Percentiles rank a stretch among this genome's conserved stretches.
phyloP scores from a whole-genome alignment of 2,888 invertebrate genomes.

The Himalopsyche kuldschensis region DNA sequence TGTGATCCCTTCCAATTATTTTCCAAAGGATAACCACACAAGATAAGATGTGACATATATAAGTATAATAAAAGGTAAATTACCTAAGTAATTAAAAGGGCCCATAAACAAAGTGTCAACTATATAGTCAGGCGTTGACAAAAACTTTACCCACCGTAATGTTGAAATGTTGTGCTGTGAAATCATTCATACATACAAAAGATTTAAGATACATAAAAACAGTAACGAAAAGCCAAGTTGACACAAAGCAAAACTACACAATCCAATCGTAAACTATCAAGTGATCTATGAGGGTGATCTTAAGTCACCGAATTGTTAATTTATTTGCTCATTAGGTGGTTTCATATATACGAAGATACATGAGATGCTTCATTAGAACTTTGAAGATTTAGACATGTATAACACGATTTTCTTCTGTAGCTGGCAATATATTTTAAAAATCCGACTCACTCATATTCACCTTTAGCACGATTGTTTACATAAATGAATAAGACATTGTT shows the following conservation, averaged over 20 bases:
- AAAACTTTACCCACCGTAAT: not conserved
- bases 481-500: constrained; percentile 11
- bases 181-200: not conserved
- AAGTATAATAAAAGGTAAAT: not conserved
- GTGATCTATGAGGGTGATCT: not conserved
- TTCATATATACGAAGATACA: not conserved
- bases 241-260: not conserved
- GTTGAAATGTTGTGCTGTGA: not conserved
- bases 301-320: not conserved
- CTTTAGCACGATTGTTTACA: not conserved
- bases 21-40: not conserved
- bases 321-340: not conserved
- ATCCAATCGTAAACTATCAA: not conserved
- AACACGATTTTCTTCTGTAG: not conserved
- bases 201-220: not conserved
- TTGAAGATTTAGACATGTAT: not conserved
- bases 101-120: too few species aligned
- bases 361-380: not conserved
- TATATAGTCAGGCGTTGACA: not conserved
- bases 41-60: not conserved
- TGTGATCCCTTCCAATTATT: not conserved
- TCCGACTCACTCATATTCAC: not conserved
- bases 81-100: too few species aligned
- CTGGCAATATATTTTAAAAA: not conserved
- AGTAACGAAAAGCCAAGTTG: not conserved